Conservation (phyloP, 2,113 vertebrate species). For the Calonectris borealis region DNA sequence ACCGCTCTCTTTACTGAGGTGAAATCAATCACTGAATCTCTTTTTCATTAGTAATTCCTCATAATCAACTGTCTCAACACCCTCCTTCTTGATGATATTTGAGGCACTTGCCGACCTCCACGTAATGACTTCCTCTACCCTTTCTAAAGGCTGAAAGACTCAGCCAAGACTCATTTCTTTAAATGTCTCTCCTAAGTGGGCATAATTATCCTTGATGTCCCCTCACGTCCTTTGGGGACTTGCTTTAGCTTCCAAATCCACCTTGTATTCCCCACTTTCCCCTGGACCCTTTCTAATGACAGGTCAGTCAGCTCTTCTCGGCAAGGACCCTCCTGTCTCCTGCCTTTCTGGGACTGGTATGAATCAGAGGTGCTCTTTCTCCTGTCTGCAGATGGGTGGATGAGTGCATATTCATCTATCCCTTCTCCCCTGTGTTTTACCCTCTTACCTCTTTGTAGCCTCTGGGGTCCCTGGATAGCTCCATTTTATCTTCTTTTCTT, state of each 20-base stretch:
- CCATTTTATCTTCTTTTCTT: neutral
- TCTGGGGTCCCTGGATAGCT: neutral
- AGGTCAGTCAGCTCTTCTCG: neutral
- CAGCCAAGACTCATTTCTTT: neutral
- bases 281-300: neutral
- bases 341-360: neutral
- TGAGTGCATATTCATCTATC: neutral
- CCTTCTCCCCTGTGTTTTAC: neutral
- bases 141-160: neutral
- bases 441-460: neutral
- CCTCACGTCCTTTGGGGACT: neutral
- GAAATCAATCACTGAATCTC: neutral
- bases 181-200: neutral
- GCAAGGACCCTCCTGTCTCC: neutral
- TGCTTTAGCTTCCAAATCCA: neutral
- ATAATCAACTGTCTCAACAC: neutral
- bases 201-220: neutral
- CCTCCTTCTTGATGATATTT: neutral
- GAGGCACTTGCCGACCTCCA: neutral
- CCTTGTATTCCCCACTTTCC: rapidly evolving
- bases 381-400: neutral
- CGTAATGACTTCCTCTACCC: neutral
- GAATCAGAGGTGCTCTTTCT: neutral
- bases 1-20: neutral
- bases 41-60: neutral